phyloP scores from a whole-genome alignment of 2,888 invertebrate genomes.

The Drosophila pegasa region DNA sequence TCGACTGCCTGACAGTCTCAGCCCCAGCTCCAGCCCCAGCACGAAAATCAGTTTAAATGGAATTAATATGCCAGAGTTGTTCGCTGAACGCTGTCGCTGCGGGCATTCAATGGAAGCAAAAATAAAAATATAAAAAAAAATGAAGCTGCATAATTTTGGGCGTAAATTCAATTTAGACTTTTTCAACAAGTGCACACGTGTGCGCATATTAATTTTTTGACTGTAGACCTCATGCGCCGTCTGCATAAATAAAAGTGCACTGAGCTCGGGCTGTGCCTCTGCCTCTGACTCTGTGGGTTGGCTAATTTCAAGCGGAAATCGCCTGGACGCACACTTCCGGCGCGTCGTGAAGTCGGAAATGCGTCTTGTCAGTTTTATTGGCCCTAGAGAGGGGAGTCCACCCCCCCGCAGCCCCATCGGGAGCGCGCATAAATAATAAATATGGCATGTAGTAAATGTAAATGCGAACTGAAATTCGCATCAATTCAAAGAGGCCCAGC shows the following conservation, averaged over 20 bases:
- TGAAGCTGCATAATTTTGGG: slow-evolving; percentile 66
- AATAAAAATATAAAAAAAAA: slow-evolving; percentile 1
- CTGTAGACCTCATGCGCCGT: background rate
- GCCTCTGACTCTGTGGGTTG: background rate
- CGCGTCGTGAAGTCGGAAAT: slow-evolving; percentile 44
- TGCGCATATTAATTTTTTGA: slow-evolving; percentile 52
- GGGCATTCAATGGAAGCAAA: slow-evolving; percentile 1
- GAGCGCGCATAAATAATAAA: slow-evolving; percentile 69
- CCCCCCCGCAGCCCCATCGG: background rate
- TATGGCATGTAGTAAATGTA: slow-evolving; percentile 75
- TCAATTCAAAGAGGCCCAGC: slow-evolving; percentile 72
- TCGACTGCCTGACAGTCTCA: background rate
- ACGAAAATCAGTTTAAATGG: slow-evolving; percentile 59
- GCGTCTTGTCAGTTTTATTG: slow-evolving; percentile 66
- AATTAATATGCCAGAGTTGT: slow-evolving; percentile 66
- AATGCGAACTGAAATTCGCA: slow-evolving; percentile 69
- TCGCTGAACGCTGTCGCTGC: slow-evolving; percentile 16
- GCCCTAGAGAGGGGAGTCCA: slow-evolving; percentile 6
- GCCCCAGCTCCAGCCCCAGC: slow-evolving; percentile 26
- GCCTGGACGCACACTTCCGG: slow-evolving; percentile 43
- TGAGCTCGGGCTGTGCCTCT: slow-evolving; percentile 1
- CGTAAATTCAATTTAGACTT: slow-evolving; percentile 71
- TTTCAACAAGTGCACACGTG: slow-evolving; percentile 58
- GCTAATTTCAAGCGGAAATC: slow-evolving; percentile 63
- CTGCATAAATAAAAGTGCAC: slow-evolving; percentile 54